Evolutionary conservation across 2,113 vertebrate species (phyloP).

Genomic region (Seriola rivoliana): DNA sequence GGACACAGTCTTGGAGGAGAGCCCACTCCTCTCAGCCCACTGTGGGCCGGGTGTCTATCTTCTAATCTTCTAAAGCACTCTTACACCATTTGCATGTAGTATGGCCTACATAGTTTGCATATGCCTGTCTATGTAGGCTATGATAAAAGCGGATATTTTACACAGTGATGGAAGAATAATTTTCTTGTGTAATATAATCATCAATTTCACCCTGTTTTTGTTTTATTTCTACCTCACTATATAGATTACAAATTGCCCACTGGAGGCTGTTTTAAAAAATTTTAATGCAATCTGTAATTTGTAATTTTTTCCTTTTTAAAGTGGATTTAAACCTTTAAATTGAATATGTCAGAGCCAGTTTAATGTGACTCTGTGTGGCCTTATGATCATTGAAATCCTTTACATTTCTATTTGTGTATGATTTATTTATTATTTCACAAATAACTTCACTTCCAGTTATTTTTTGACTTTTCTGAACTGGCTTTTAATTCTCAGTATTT

Average conservation of each 20-base stretch:
- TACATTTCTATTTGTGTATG: neutral
- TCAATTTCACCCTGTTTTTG: slow-evolving; percentile 42
- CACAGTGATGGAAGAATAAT: slow-evolving; percentile 38
- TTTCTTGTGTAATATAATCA: slow-evolving; percentile 19
- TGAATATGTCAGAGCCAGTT: neutral
- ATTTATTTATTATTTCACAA: slow-evolving; percentile 4
- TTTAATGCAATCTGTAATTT: neutral
- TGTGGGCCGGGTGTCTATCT: slow-evolving; percentile 78
- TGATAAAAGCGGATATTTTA: slow-evolving; percentile 40
- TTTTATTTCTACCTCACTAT: slow-evolving; percentile 16
- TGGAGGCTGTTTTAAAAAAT: slow-evolving; percentile 1
- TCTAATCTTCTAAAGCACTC: slow-evolving; percentile 83
- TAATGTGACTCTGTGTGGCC: slow-evolving; percentile 2
- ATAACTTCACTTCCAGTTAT: neutral
- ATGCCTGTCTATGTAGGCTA: slow-evolving; percentile 54
- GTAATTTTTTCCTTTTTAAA: neutral
- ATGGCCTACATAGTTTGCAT: slow-evolving; percentile 76
- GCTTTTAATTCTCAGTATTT: neutral
- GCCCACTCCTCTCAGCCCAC: slow-evolving; percentile 81
- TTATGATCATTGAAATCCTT: neutral
- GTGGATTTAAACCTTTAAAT: neutral
- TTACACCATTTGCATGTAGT: slow-evolving; percentile 76
- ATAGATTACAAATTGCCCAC: slow-evolving; percentile 15
- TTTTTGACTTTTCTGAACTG: neutral
- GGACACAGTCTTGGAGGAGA: slow-evolving; percentile 80